Conservation (phyloP, 2,888 invertebrate genomes). For the Xestobium rufovillosum region DNA sequence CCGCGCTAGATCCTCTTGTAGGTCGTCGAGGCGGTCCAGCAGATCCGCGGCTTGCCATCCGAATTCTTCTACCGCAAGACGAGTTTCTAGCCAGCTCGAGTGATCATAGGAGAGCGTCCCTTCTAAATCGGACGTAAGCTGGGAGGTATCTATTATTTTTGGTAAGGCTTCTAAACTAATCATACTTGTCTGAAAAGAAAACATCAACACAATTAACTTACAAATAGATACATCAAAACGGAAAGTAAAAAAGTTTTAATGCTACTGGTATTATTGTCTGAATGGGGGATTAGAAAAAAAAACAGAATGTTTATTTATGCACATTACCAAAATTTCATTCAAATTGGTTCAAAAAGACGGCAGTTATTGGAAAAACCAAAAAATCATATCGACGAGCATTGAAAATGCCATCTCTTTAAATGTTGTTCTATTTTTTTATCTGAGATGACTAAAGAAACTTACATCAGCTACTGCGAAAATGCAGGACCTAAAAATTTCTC, state of each 20-base stretch:
- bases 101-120: constrained; percentile 93
- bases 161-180: constrained; percentile 91
- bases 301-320: no score
- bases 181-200: constrained; percentile 76
- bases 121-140: constrained; percentile 89
- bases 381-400: no score
- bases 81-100: constrained; percentile 92
- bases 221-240: no score
- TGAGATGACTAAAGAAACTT: no score
- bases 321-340: no score
- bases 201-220: constrained; percentile 20
- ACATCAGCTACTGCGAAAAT: no score
- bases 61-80: constrained; percentile 91
- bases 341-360: no score
- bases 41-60: constrained; percentile 94
- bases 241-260: constrained; percentile 5
- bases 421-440: no score
- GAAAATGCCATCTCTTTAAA: no score
- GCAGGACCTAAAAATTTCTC: no score
- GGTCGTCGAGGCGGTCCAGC: constrained; percentile 83
- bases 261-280: neutral
- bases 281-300: neutral
- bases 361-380: no score
- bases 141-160: constrained; percentile 87
- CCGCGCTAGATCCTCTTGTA: constrained; percentile 86